A percentile compares a stretch with the other conserved stretches of the same genome.
phyloP scores from a whole-genome alignment of 2,888 invertebrate species.

The Ferrisia virgata region DNA sequence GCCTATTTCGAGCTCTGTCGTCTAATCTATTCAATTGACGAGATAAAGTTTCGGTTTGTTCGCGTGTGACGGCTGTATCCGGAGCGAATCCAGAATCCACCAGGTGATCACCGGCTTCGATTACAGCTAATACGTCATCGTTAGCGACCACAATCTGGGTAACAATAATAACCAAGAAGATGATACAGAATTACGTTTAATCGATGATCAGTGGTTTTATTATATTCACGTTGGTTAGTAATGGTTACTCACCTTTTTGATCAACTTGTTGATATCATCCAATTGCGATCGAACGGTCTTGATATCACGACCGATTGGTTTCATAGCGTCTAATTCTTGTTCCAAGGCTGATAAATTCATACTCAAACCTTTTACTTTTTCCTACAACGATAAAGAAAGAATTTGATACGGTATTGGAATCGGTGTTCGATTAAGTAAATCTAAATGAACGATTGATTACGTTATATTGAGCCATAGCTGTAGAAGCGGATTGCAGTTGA shows the following conservation, averaged over 20 bases:
- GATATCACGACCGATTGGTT: slow-evolving; percentile 82
- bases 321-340: slow-evolving; percentile 77
- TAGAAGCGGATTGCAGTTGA: slow-evolving; percentile 78
- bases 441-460: no score
- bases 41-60: slow-evolving; percentile 74
- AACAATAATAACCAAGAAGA: not conserved
- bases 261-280: slow-evolving; percentile 69
- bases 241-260: slow-evolving; percentile 68
- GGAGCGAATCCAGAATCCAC: slow-evolving; percentile 82
- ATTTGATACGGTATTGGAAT: not conserved
- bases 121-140: slow-evolving; percentile 61
- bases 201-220: slow-evolving; percentile 49
- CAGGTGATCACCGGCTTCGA: slow-evolving; percentile 70
- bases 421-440: slow-evolving; percentile 49
- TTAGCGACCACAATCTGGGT: slow-evolving; percentile 50
- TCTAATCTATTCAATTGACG: slow-evolving; percentile 77
- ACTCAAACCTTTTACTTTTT: slow-evolving; percentile 75
- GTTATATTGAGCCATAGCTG: slow-evolving; percentile 82
- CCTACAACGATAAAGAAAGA: slow-evolving; percentile 54
- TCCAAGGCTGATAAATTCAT: slow-evolving; percentile 77
- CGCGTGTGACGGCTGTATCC: slow-evolving; percentile 75
- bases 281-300: slow-evolving; percentile 79
- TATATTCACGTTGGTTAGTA: slow-evolving; percentile 51
- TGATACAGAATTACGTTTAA: not conserved
- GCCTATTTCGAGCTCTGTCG: slow-evolving; percentile 72